Conservation (phyloP, 2,888 invertebrate species). For the Epinotia nisella region DNA sequence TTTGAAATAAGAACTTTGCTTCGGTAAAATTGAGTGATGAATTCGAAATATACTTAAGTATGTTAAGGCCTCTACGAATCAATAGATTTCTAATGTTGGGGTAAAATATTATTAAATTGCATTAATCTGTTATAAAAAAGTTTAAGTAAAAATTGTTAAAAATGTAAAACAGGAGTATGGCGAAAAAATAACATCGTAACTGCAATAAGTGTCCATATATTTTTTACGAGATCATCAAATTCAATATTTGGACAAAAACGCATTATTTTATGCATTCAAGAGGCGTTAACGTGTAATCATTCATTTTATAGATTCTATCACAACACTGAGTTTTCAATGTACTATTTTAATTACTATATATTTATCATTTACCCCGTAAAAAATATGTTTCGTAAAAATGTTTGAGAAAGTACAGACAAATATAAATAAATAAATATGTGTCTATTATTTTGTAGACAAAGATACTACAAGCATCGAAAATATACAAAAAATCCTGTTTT, state of each 20-base stretch:
- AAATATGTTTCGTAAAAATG: not conserved
- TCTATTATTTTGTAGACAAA: too few relatives aligned
- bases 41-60: too few relatives aligned
- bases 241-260: not conserved
- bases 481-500: not conserved
- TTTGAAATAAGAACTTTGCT: too few relatives aligned
- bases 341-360: not conserved
- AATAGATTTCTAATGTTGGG: too few relatives aligned
- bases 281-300: not conserved
- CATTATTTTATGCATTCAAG: not conserved
- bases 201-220: not conserved
- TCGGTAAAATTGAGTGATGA: too few relatives aligned
- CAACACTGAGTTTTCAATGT: not conserved
- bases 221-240: slow-evolving; percentile 5
- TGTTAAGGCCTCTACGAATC: too few relatives aligned
- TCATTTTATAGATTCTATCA: not conserved
- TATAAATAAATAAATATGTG: too few relatives aligned
- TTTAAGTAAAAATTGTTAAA: not conserved
- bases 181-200: not conserved
- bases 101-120: too few relatives aligned
- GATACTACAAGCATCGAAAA: not conserved
- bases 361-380: too few relatives aligned
- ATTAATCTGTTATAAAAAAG: too few relatives aligned
- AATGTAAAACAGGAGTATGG: not conserved
- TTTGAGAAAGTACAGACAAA: not conserved